Percentiles rank a stretch among this genome's conserved stretches.
Conservation (phyloP, 2,797 vertebrate genomes). For the Stomatorhinus walkeri region DNA sequence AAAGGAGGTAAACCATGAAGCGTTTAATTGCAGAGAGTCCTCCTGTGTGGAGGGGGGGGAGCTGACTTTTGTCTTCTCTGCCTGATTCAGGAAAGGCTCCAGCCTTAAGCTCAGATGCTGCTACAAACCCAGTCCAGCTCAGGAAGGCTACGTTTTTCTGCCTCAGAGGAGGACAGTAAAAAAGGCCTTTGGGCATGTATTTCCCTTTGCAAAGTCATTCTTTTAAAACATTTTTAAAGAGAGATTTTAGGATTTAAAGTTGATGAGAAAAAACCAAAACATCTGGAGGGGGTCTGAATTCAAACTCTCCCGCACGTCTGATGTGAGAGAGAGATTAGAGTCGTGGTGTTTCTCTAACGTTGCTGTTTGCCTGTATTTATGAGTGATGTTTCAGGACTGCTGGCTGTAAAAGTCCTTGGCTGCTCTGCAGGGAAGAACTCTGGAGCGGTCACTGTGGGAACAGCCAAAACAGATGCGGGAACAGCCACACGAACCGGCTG, state of each 20-base stretch:
- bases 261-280: conserved; percentile 41
- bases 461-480: conserved; percentile 16
- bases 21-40: not conserved
- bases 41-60: not conserved
- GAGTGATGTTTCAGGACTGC: conserved; percentile 46
- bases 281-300: not conserved
- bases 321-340: conserved; percentile 39
- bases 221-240: conserved; percentile 43
- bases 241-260: conserved; percentile 39
- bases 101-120: not conserved
- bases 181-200: conserved; percentile 33
- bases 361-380: conserved; percentile 42
- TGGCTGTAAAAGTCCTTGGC: conserved; percentile 42
- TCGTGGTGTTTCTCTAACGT: conserved; percentile 47
- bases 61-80: not conserved
- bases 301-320: conserved; percentile 31
- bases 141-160: not conserved
- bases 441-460: conserved; percentile 51
- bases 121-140: not conserved
- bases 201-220: conserved; percentile 40
- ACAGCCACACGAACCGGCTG: conserved; percentile 44
- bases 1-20: not conserved
- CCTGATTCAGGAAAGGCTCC: not conserved
- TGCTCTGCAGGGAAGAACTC: conserved; percentile 47
- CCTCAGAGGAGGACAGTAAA: conserved; percentile 18